Evolutionary conservation across 2,888 invertebrate genomes (phyloP).

Genomic region (Cosmia trapezina): DNA sequence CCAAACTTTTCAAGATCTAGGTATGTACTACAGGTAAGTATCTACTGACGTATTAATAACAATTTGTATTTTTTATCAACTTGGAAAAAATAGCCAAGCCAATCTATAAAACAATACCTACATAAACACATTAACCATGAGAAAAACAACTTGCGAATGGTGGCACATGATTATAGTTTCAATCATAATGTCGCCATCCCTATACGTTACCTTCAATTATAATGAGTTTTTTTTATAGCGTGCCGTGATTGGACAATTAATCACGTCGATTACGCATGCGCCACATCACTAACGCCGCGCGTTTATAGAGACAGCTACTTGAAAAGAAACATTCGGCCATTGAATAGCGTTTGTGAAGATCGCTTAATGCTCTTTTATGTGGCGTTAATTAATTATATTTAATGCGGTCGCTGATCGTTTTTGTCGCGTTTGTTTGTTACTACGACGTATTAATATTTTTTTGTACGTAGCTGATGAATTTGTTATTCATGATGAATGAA

Average conservation of each 20-base stretch:
- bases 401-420: slow-evolving; percentile 76
- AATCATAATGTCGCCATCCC: slow-evolving; percentile 33
- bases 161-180: slow-evolving; percentile 20
- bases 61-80: neutral
- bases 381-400: slow-evolving; percentile 87
- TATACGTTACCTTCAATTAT: slow-evolving; percentile 51
- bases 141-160: slow-evolving; percentile 4
- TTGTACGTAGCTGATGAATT: slow-evolving; percentile 68
- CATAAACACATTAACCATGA: neutral
- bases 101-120: no score
- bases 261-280: slow-evolving; percentile 78
- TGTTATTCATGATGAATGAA: slow-evolving; percentile 66
- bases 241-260: slow-evolving; percentile 78
- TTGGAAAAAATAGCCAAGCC: neutral
- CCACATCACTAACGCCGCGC: slow-evolving; percentile 82
- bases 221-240: slow-evolving; percentile 63
- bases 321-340: slow-evolving; percentile 79
- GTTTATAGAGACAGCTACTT: slow-evolving; percentile 81
- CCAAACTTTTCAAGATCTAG: neutral
- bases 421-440: slow-evolving; percentile 70
- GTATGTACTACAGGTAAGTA: no score
- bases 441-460: slow-evolving; percentile 60
- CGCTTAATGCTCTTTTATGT: slow-evolving; percentile 77
- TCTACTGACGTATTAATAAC: neutral
- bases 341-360: slow-evolving; percentile 78